Evolutionary conservation across 2,888 invertebrate species (phyloP).

Genomic region (Parochlus steinenii): DNA sequence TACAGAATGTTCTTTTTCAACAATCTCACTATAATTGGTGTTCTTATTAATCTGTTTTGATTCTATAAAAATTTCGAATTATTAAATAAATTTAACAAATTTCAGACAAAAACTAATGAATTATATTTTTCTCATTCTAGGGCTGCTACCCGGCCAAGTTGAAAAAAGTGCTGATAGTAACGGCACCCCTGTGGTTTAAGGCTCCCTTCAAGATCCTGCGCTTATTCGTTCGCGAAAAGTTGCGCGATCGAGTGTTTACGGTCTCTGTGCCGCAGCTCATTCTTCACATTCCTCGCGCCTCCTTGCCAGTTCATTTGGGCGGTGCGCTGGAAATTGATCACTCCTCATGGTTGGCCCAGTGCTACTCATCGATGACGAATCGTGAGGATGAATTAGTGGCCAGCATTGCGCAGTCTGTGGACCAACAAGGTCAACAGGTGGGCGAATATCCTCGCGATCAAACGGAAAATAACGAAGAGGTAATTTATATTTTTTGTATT

Average conservation of each 20-base stretch:
- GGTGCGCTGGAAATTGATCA: slow-evolving; percentile 78
- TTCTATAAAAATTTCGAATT: no score
- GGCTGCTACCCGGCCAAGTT: slow-evolving; percentile 94
- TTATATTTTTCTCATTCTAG: slow-evolving; percentile 35
- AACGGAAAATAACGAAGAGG: no score
- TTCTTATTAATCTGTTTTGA: no score
- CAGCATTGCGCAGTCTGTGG: slow-evolving; percentile 23
- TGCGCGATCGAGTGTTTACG: slow-evolving; percentile 88
- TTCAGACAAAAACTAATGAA: slow-evolving; percentile 5
- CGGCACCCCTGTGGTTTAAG: slow-evolving; percentile 96
- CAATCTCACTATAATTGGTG: no score
- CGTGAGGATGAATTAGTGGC: slow-evolving; percentile 36
- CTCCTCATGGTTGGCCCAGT: slow-evolving; percentile 62
- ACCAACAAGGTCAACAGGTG: no score
- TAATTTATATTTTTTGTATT: no score
- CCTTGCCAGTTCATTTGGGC: slow-evolving; percentile 77
- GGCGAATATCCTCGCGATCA: no score
- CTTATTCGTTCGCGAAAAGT: slow-evolving; percentile 86
- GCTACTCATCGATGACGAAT: slow-evolving; percentile 74
- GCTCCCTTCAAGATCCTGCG: slow-evolving; percentile 92
- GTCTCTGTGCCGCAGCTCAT: slow-evolving; percentile 81
- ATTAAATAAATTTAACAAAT: no score
- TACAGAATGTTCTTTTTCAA: no score
- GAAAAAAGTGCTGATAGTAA: slow-evolving; percentile 93
- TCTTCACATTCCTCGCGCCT: slow-evolving; percentile 75